Conservation (phyloP, 2,113 vertebrate genomes). For the Cinclus mexicanus region DNA sequence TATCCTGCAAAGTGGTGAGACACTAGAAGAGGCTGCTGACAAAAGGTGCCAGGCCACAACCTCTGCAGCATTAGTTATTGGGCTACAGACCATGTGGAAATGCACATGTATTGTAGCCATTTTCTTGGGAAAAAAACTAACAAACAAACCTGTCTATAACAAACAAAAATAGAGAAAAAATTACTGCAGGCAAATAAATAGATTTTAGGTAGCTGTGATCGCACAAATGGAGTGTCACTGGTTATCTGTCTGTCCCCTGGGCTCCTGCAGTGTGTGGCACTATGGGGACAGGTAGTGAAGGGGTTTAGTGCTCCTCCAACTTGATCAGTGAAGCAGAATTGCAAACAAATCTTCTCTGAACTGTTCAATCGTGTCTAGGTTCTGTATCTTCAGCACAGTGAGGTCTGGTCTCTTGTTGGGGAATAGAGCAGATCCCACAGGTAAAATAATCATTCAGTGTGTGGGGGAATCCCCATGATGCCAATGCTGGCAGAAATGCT, state of each 20-base stretch:
- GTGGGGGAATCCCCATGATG: not conserved
- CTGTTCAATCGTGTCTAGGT: not conserved
- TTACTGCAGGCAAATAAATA: not conserved
- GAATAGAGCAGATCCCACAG: not conserved
- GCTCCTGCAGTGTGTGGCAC: not conserved
- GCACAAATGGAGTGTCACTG: not conserved
- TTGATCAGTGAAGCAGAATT: not conserved
- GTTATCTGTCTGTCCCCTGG: not conserved
- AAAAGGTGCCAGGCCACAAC: not conserved
- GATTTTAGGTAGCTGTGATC: not conserved
- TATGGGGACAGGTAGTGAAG: not conserved
- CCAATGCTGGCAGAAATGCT: not conserved
- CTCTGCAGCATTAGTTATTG: not conserved
- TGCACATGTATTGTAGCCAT: not conserved
- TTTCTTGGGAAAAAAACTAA: not conserved
- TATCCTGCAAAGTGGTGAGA: not conserved
- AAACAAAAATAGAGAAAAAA: not conserved
- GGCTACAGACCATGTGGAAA: not conserved
- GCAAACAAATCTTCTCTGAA: not conserved
- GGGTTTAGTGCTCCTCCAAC: not conserved
- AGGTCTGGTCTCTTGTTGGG: not conserved
- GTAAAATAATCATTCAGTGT: not conserved
- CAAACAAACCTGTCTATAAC: not conserved
- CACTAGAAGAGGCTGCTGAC: not conserved
- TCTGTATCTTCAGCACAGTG: not conserved